Evolutionary conservation across 2,888 invertebrate genomes (phyloP).

Genomic region (Malthinus flaveolus): DNA sequence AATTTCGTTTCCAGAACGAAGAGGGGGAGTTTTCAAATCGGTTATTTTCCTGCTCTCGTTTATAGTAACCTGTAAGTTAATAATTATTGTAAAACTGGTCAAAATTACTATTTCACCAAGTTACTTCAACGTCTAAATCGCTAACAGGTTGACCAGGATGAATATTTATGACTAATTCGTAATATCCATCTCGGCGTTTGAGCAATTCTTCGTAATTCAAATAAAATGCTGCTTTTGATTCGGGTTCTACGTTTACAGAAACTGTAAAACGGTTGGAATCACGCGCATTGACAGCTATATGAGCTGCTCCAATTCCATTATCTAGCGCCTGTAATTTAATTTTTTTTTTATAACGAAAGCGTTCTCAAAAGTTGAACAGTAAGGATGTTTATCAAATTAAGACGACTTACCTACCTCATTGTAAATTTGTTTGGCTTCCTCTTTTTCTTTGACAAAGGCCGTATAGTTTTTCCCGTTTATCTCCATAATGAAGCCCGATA

Average conservation of each 20-base stretch:
- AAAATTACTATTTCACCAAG: background rate
- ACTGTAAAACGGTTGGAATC: constrained; percentile 73
- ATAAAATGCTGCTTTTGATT: constrained; percentile 67
- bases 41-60: constrained; percentile 65
- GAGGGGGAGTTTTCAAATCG: constrained; percentile 63
- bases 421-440: constrained; percentile 61
- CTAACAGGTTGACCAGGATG: constrained; percentile 69
- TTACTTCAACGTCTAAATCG: constrained; percentile 61
- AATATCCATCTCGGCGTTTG: constrained; percentile 64
- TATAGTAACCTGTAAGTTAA: constrained; percentile 56
- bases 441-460: constrained; percentile 68
- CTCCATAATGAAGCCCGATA: constrained; percentile 70
- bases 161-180: constrained; percentile 70
- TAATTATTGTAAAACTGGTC: background rate
- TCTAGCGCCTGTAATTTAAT: constrained; percentile 59
- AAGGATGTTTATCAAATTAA: background rate
- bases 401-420: constrained; percentile 38
- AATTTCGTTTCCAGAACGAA: constrained; percentile 67
- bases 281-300: constrained; percentile 65
- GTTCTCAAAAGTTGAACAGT: background rate
- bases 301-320: constrained; percentile 65
- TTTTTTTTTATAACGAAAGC: too few species aligned
- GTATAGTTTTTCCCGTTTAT: constrained; percentile 65
- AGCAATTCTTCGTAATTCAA: constrained; percentile 75
- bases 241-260: constrained; percentile 67